phyloP scores from a whole-genome alignment of 1,140 invertebrate species.

The Oryzaephilus surinamensis region DNA sequence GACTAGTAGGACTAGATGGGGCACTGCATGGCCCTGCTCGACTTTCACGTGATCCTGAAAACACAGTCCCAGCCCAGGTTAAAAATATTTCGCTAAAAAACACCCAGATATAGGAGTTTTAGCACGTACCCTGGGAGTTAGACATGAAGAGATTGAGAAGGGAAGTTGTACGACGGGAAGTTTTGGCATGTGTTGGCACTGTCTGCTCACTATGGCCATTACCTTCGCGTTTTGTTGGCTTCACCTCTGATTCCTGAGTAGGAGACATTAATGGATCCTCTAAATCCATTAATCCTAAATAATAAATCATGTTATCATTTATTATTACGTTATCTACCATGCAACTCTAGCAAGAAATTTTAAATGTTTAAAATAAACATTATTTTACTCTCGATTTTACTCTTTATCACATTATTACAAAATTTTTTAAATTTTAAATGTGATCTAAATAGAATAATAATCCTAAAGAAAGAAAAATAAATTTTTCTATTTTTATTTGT shows the following conservation, averaged over 20 bases:
- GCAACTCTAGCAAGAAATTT: too few species aligned
- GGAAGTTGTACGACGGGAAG: constrained; percentile 83
- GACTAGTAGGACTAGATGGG: constrained; percentile 50
- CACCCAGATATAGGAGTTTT: not conserved
- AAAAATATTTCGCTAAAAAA: constrained; percentile 13
- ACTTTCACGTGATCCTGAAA: constrained; percentile 36
- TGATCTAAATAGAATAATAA: too few species aligned
- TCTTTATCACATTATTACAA: too few species aligned
- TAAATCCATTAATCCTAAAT: constrained; percentile 42
- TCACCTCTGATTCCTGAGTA: constrained; percentile 24
- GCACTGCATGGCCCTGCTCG: constrained; percentile 39
- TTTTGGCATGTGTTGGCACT: constrained; percentile 48
- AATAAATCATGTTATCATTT: constrained; percentile 2
- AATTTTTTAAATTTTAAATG: too few species aligned
- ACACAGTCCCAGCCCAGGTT: constrained; percentile 35
- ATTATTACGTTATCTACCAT: not conserved
- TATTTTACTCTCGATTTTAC: too few species aligned
- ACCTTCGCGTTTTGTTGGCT: constrained; percentile 44
- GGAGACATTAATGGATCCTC: constrained; percentile 38
- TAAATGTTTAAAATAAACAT: too few species aligned
- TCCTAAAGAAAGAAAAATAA: too few species aligned
- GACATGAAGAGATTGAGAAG: constrained; percentile 89
- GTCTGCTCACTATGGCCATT: constrained; percentile 37
- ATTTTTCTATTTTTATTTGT: too few species aligned
- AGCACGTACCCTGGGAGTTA: constrained; percentile 76